phyloP scores from a whole-genome alignment of 2,113 vertebrate species.

The Hemiscyllium ocellatum region DNA sequence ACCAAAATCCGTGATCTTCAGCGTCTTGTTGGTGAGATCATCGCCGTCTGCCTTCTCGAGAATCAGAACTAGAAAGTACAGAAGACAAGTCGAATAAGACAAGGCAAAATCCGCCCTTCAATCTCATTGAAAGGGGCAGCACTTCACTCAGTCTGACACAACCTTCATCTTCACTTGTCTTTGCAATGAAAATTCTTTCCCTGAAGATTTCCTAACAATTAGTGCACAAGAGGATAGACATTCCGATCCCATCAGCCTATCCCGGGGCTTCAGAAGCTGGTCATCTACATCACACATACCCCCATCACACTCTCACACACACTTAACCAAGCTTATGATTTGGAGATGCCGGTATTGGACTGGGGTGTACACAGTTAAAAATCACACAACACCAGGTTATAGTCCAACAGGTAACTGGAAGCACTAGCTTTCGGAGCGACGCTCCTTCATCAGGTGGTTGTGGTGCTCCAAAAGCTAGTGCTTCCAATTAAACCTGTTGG shows the following conservation, averaged over 20 bases:
- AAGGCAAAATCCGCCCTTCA: no score
- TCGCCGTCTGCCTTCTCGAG: conserved; percentile 71
- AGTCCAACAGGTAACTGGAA: no score
- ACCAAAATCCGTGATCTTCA: conserved; percentile 96
- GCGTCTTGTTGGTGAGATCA: conserved; percentile 67
- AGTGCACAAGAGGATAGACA: not conserved
- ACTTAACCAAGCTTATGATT: no score
- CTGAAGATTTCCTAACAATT: not conserved
- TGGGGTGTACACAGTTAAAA: no score
- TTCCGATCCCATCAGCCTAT: not conserved
- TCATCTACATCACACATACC: not conserved
- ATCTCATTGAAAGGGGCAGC: not conserved
- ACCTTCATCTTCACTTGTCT: not conserved
- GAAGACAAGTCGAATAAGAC: not conserved
- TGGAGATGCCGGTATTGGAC: no score
- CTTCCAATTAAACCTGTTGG: no score
- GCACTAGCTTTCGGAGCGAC: no score
- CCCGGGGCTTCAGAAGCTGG: not conserved
- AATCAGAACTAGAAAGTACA: conserved; percentile 65
- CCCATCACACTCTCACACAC: no score
- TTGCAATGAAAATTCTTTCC: not conserved
- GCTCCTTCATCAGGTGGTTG: no score
- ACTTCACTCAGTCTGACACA: not conserved
- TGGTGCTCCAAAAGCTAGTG: no score
- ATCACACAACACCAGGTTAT: no score